Conservation (phyloP, 2,888 invertebrate genomes). For the Orthosia gracilis region DNA sequence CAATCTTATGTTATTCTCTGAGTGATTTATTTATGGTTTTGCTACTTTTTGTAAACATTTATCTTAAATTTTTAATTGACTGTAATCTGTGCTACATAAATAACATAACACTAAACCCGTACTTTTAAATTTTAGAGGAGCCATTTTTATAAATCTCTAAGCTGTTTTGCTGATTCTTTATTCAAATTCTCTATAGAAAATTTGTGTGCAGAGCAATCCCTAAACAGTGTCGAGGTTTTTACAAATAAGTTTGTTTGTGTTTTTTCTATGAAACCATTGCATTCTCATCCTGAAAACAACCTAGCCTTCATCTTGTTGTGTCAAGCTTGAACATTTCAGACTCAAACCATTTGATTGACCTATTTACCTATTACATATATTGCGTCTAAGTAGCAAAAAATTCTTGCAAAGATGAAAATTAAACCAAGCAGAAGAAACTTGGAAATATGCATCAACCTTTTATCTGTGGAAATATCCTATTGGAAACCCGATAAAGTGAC, state of each 20-base stretch:
- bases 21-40: slow-evolving; percentile 48
- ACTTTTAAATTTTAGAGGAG: too few relatives aligned
- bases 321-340: slow-evolving; percentile 13
- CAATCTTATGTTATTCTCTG: slow-evolving; percentile 60
- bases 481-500: too few relatives aligned
- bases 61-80: slow-evolving; percentile 48
- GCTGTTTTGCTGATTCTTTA: too few relatives aligned
- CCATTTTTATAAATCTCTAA: too few relatives aligned
- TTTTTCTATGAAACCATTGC: neutral
- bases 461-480: too few relatives aligned
- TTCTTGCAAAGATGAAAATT: too few relatives aligned
- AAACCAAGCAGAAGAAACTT: too few relatives aligned
- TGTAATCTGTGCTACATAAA: neutral
- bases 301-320: neutral
- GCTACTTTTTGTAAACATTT: slow-evolving; percentile 42
- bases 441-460: too few relatives aligned
- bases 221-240: too few relatives aligned
- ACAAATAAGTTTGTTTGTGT: neutral
- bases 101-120: too few relatives aligned
- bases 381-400: neutral
- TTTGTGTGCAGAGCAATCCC: too few relatives aligned
- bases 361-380: neutral
- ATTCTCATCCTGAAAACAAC: neutral
- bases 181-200: too few relatives aligned
- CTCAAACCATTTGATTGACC: neutral